A percentile compares a stretch with the other conserved stretches of the same genome.
phyloP scores from a whole-genome alignment of 2,888 invertebrate genomes.

The Latrodectus hesperus region DNA sequence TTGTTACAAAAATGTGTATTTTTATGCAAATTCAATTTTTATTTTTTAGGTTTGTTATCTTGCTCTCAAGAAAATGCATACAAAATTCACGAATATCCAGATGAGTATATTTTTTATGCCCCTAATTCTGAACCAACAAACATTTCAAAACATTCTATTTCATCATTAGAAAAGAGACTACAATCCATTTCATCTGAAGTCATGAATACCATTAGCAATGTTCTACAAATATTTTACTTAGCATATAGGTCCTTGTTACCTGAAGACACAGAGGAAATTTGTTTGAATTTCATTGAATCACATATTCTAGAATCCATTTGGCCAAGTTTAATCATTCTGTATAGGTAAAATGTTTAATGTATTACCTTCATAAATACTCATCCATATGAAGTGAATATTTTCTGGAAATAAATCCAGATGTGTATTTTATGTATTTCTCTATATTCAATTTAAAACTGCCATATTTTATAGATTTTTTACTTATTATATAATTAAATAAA shows the following conservation, averaged over 20 bases:
- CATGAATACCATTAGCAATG: conserved; percentile 29
- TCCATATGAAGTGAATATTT: too few species aligned
- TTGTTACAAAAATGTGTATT: too few species aligned
- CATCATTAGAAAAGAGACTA: conserved; percentile 20
- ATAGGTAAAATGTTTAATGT: conserved; percentile 26
- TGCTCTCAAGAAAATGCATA: neutral
- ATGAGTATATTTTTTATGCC: conserved; percentile 21
- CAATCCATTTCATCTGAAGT: conserved; percentile 23
- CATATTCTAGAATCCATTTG: conserved; percentile 46
- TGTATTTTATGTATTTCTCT: too few species aligned
- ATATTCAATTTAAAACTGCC: too few species aligned
- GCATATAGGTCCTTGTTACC: conserved; percentile 47
- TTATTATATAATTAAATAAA: too few species aligned
- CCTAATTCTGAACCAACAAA: neutral
- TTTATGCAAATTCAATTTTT: neutral
- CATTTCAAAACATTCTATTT: conserved; percentile 8
- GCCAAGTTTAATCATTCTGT: conserved; percentile 27
- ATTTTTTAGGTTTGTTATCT: conserved; percentile 11
- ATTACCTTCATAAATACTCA: neutral
- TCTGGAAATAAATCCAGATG: too few species aligned
- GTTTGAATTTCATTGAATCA: conserved; percentile 45
- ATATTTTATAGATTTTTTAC: too few species aligned
- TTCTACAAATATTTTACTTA: conserved; percentile 47
- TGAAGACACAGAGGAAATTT: conserved; percentile 49
- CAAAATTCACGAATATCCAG: conserved; percentile 11